A percentile compares a stretch with the other conserved stretches of the same genome.
These are phyloP conservation scores for Busseola fusca DNA, from an alignment of 2,888 invertebrate genomes.

Conservation along the genomic window DNA sequence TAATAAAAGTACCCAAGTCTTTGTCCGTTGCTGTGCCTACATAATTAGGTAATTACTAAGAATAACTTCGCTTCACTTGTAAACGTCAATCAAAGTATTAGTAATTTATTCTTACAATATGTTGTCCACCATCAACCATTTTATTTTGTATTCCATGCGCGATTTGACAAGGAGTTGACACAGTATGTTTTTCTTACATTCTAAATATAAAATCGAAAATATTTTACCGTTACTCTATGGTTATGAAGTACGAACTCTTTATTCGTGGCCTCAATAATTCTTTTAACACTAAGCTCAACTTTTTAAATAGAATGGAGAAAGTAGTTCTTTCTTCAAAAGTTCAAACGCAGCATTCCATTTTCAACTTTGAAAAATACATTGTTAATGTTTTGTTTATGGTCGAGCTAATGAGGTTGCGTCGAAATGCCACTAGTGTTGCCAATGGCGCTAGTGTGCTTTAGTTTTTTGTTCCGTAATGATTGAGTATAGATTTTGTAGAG, in stretches of 20 bases:
- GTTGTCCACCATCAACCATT: conserved; percentile 12
- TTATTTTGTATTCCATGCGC: conserved; percentile 7
- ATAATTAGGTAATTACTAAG: conserved; percentile 1
- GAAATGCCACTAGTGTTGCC: conserved; percentile 29
- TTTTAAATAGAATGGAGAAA: conserved; percentile 64
- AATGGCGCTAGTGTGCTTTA: conserved; percentile 48
- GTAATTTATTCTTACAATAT: background rate
- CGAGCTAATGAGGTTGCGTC: conserved; percentile 51
- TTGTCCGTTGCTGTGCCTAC: background rate
- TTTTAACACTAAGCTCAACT: conserved; percentile 55
- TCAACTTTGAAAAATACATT: conserved; percentile 50
- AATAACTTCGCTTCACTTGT: conserved; percentile 2
- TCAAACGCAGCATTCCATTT: conserved; percentile 56
- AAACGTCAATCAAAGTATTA: conserved; percentile 4
- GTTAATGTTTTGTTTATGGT: conserved; percentile 58
- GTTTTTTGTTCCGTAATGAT: conserved; percentile 33
- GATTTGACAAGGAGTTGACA: conserved; percentile 46
- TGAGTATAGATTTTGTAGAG: conserved; percentile 23
- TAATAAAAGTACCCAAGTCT: conserved; percentile 1
- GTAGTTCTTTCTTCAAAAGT: conserved; percentile 55
- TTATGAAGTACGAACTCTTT: conserved; percentile 55
- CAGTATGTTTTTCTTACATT: conserved; percentile 48
- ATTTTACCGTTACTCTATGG: conserved; percentile 52
- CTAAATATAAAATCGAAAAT: conserved; percentile 49
- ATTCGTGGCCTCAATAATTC: conserved; percentile 57